Conservation (phyloP, 2,797 vertebrate genomes). For the Diceros bicornis region DNA sequence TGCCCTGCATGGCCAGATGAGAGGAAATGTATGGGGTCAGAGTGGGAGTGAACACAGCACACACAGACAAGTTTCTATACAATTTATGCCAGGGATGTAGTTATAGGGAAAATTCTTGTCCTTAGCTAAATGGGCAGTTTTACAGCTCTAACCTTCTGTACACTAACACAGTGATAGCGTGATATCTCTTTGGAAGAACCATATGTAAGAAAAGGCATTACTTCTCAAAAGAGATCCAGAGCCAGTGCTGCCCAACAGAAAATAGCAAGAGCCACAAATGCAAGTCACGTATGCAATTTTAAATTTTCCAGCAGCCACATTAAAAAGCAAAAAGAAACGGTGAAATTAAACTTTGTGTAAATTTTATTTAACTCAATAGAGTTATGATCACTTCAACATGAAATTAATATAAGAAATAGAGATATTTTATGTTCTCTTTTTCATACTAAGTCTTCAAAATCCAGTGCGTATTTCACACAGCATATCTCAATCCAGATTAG, state of each 20-base stretch:
- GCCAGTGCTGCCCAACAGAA: not conserved
- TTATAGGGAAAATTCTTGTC: not conserved
- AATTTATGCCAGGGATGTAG: not conserved
- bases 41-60: fast-evolving
- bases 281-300: not conserved
- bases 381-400: not conserved
- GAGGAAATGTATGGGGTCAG: not conserved
- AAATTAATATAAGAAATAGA: constrained; percentile 18
- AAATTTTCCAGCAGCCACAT: not conserved
- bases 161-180: not conserved
- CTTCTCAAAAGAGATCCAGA: not conserved
- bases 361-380: not conserved
- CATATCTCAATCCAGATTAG: not conserved
- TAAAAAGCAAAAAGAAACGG: constrained; percentile 23
- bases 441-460: not conserved
- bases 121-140: not conserved
- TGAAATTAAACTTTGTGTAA: constrained; percentile 34
- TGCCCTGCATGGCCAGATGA: not conserved
- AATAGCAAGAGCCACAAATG: not conserved
- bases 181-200: not conserved
- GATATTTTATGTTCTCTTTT: not conserved
- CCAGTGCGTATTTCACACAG: not conserved
- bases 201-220: constrained; percentile 31
- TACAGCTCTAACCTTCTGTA: constrained; percentile 3
- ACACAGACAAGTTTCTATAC: not conserved